Base-by-base conservation (phyloP, 2,888 invertebrate species). In the Tachystola acroxantha region DNA sequence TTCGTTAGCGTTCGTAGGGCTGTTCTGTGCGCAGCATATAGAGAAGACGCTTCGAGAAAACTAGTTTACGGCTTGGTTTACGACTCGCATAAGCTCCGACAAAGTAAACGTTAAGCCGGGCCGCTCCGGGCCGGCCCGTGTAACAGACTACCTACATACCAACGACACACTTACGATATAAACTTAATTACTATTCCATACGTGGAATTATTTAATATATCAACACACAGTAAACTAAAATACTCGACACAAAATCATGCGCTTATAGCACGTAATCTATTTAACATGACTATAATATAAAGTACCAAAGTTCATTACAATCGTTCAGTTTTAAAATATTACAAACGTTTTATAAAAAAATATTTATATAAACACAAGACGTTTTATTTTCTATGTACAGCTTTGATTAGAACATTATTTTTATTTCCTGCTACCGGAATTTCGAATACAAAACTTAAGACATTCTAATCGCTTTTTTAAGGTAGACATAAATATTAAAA, bases 221-320 rank as follows among this genome's bases (percentile, higher is more conserved):
- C 60, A 72, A 71, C 70, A 70, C 70, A 70, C 27, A 11, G 5
- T 68, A 60, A 71, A 72, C 55, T 63, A 72, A 72, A 72, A 72
- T 76, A 76, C 61, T 66, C 61, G 61, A 69, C 72, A 76, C 64
- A 74, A 72, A 77, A 70, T 70, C 71, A 77, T 78, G 73, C 79
- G 81, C 85, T 84, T 70, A 73, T 57, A 84, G 84, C 84, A 79
- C 82, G 68, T 73, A 68, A 64, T 69, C 63, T 65, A 65, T 66
- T 65, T 59, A 77, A 77, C 67, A 66, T 60, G 50, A 58, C 53
- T 58, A 54, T n/a, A n/a, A n/a, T 63, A 56, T 53, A 64, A 14
- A 31, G 31, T 12, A 33, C 55, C 51, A 62, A 59, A 57, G 60
- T 63, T 54, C 37, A 49, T 50, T 54, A 55, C 53, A 55, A 36